These are phyloP conservation scores for Panthera uncia DNA, from an alignment of 2,113 vertebrate species.

Conservation along the genomic window DNA sequence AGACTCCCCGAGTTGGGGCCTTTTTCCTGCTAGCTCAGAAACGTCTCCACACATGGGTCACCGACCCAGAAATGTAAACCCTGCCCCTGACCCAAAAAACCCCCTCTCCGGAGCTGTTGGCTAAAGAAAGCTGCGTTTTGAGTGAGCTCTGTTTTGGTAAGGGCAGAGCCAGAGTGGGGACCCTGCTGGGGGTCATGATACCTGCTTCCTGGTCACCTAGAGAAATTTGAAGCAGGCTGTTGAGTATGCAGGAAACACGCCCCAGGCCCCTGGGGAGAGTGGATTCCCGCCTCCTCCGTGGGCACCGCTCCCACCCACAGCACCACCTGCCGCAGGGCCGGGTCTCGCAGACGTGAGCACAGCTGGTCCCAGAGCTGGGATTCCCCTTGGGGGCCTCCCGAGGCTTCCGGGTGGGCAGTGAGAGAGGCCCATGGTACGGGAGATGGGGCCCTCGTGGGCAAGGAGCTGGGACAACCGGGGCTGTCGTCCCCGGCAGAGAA, in stretches of 20 bases:
- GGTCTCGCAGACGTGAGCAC: neutral
- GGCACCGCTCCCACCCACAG: neutral
- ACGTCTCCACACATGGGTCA: neutral
- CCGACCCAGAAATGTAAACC: neutral
- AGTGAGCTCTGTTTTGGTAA: neutral
- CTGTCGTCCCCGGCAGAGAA: neutral
- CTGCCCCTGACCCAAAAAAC: rapidly evolving
- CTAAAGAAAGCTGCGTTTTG: neutral
- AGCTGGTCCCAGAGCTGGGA: neutral
- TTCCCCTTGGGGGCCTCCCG: neutral
- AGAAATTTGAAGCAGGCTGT: no score
- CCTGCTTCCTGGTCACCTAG: neutral
- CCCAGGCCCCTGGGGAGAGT: rapidly evolving
- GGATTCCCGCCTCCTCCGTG: rapidly evolving
- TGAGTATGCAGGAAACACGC: rapidly evolving
- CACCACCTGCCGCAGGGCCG: rapidly evolving
- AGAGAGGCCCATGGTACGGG: neutral
- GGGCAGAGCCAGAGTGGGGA: neutral
- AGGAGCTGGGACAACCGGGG: neutral
- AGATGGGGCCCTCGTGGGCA: neutral
- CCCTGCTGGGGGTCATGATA: neutral
- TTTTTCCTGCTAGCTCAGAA: neutral
- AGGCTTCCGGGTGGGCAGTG: neutral
- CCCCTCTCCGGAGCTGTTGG: rapidly evolving
- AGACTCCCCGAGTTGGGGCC: rapidly evolving